Conservation (phyloP, 2,888 invertebrate genomes). For the Dolichopus griseipennis region DNA sequence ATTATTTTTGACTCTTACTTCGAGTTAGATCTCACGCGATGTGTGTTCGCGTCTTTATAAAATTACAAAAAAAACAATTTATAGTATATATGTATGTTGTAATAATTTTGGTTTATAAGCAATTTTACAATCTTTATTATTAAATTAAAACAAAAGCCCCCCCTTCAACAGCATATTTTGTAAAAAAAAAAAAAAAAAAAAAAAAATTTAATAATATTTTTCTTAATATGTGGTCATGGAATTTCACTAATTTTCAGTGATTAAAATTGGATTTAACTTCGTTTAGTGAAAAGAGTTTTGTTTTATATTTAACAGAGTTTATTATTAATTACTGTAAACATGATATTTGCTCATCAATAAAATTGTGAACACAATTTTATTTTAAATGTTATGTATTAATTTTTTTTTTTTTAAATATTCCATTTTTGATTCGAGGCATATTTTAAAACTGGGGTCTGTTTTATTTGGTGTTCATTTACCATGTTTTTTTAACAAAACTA, state of each 20-base stretch:
- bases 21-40: conserved; percentile 10
- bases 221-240: background rate
- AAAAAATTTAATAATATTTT: background rate
- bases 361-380: too few relatives aligned
- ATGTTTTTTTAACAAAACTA: too few relatives aligned
- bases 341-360: background rate
- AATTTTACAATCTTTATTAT: conserved; percentile 4
- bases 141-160: background rate
- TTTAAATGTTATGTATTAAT: too few relatives aligned
- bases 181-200: too few relatives aligned
- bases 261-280: background rate
- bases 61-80: background rate
- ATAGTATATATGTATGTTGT: background rate
- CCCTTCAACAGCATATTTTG: too few relatives aligned
- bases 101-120: background rate
- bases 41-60: background rate
- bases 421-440: too few relatives aligned
- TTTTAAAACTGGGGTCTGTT: too few relatives aligned
- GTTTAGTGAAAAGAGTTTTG: background rate
- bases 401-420: too few relatives aligned
- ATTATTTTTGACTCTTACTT: background rate
- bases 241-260: background rate
- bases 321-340: conserved; percentile 1
- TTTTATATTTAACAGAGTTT: background rate
- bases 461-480: too few relatives aligned